Evolutionary conservation across 2,113 vertebrate species (phyloP).

Genomic region (Brachyhypopomus occidentalis): DNA sequence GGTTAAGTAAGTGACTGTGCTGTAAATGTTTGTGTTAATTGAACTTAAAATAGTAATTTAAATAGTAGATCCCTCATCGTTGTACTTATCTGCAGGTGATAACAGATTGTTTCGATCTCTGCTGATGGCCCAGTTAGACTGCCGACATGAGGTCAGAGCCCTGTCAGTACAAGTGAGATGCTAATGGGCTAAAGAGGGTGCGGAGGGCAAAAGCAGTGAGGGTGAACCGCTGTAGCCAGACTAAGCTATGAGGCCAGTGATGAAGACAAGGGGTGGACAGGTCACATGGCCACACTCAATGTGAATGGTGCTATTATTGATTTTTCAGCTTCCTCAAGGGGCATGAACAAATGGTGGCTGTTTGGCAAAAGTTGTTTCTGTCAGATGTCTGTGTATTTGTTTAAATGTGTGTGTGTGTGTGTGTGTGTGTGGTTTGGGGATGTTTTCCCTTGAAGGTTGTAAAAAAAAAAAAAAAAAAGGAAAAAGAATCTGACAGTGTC

Average conservation of each 20-base stretch:
- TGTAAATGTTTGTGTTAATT: too few species aligned
- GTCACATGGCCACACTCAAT: slow-evolving; percentile 68
- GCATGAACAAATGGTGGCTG: slow-evolving; percentile 59
- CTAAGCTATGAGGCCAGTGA: slow-evolving; percentile 61
- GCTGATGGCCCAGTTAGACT: slow-evolving; percentile 54
- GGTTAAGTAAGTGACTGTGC: too few species aligned
- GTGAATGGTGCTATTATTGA: slow-evolving; percentile 75
- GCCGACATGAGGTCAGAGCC: slow-evolving; percentile 54
- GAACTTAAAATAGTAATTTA: too few species aligned
- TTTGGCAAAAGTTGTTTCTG: slow-evolving; percentile 59
- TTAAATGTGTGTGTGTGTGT: slow-evolving; percentile 49
- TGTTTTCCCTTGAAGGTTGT: slow-evolving; percentile 51
- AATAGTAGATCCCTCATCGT: too few species aligned
- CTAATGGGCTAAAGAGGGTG: slow-evolving; percentile 62
- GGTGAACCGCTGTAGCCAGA: slow-evolving; percentile 43
- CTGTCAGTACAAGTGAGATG: slow-evolving; percentile 59
- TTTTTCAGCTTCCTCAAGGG: slow-evolving; percentile 65
- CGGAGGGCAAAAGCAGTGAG: slow-evolving; percentile 44
- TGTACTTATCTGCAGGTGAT: background rate
- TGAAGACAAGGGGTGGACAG: slow-evolving; percentile 72
- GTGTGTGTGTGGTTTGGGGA: slow-evolving; percentile 38
- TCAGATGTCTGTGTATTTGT: slow-evolving; percentile 51
- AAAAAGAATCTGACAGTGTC: slow-evolving; percentile 48
- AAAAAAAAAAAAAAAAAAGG: slow-evolving; percentile 7
- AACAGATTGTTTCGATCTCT: slow-evolving; percentile 62